phyloP scores from a whole-genome alignment of 2,113 vertebrate genomes.

The Papio anubis region DNA sequence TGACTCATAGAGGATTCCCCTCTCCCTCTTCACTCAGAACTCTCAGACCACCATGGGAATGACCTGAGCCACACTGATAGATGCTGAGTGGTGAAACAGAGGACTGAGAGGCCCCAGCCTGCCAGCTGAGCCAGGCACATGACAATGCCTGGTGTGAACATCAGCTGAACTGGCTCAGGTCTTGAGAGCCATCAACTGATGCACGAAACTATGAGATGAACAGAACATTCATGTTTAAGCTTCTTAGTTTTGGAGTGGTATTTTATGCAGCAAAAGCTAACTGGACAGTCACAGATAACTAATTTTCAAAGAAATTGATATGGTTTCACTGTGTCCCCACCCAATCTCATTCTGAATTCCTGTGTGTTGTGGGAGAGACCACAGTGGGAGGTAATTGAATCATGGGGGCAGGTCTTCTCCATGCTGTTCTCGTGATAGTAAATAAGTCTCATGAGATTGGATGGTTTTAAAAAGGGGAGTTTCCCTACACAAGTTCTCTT shows the following conservation, averaged over 20 bases:
- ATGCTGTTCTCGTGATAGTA: too few species aligned
- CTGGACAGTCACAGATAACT: neutral
- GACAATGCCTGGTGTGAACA: neutral
- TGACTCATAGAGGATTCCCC: neutral
- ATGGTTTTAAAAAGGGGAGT: too few species aligned
- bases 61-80: neutral
- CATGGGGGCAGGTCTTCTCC: too few species aligned
- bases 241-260: neutral
- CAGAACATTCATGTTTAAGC: neutral
- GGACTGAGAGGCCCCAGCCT: neutral
- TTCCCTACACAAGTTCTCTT: too few species aligned
- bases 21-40: neutral
- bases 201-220: neutral
- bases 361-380: too few species aligned
- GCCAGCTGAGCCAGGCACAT: fast-evolving
- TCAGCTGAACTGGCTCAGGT: neutral
- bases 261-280: neutral
- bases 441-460: too few species aligned
- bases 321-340: too few species aligned
- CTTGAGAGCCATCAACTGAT: neutral
- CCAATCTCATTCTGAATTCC: too few species aligned
- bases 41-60: neutral
- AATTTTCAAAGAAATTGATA: neutral
- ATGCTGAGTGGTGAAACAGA: neutral
- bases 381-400: too few species aligned